Evolutionary conservation across 2,888 invertebrate genomes (phyloP).

Genomic region (Melikaiella ostensackeni): DNA sequence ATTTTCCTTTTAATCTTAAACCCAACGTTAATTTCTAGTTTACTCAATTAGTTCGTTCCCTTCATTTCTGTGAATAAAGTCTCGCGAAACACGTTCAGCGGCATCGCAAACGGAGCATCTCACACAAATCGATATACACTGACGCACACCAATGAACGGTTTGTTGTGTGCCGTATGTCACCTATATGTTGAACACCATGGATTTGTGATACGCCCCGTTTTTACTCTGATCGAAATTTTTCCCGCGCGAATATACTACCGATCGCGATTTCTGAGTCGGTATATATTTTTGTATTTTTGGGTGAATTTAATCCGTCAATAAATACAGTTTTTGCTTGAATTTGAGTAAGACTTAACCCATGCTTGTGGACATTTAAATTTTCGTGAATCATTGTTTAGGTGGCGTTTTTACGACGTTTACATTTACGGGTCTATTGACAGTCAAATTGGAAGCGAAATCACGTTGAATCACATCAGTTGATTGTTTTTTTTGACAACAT

Average conservation of each 20-base stretch:
- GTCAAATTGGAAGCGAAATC: background rate
- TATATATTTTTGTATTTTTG: background rate
- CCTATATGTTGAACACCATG: constrained; percentile 39
- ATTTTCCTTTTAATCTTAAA: background rate
- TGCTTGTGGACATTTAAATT: background rate
- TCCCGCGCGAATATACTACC: constrained; percentile 63
- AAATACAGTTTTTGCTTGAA: background rate
- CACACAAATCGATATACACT: constrained; percentile 66
- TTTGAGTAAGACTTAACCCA: background rate
- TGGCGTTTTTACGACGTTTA: constrained; percentile 19
- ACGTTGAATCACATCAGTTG: background rate
- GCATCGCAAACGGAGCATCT: constrained; percentile 46
- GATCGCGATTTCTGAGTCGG: background rate
- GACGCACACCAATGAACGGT: constrained; percentile 46
- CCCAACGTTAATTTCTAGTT: background rate
- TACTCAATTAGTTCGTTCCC: background rate
- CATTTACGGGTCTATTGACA: background rate
- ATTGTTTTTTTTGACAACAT: background rate
- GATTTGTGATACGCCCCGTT: constrained; percentile 62
- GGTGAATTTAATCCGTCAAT: background rate
- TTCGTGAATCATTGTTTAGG: background rate
- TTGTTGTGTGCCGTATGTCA: background rate
- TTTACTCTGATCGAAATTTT: constrained; percentile 58
- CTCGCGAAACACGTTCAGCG: constrained; percentile 12
- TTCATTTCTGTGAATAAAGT: constrained; percentile 26